These are phyloP conservation scores for Falcunculus frontatus DNA, from an alignment of 2,113 vertebrate species.

Conservation along the genomic window DNA sequence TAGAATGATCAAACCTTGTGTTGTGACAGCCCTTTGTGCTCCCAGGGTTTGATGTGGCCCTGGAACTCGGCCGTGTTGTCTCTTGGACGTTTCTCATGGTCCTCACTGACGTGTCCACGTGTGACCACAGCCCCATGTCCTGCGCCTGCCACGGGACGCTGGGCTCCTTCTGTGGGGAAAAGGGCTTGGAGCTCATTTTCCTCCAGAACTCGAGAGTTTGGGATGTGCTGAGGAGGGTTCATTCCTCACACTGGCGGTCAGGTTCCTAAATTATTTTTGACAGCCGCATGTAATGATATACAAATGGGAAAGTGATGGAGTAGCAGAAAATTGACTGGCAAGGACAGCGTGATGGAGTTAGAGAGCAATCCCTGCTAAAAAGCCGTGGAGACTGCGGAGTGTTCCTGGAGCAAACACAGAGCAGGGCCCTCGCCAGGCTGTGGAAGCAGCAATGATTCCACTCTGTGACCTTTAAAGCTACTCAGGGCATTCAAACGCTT, in stretches of 20 bases:
- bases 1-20: rapidly evolving
- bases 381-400: background rate
- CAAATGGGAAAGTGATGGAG: slow-evolving; percentile 55
- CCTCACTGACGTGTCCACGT: rapidly evolving
- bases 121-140: background rate
- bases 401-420: background rate
- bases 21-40: background rate
- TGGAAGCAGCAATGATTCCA: background rate
- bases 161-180: background rate
- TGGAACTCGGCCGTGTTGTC: background rate
- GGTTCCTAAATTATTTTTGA: slow-evolving; percentile 60
- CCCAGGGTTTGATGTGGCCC: background rate
- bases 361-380: background rate
- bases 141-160: background rate
- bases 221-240: slow-evolving; percentile 1
- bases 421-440: background rate
- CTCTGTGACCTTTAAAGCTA: background rate
- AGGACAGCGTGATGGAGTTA: background rate
- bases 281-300: slow-evolving; percentile 25
- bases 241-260: slow-evolving; percentile 20
- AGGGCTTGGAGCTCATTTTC: background rate
- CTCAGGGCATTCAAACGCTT: background rate
- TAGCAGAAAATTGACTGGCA: slow-evolving; percentile 59
- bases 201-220: background rate
- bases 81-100: background rate